These are phyloP conservation scores for Psettodes erumei DNA, from an alignment of 2,113 vertebrate genomes.

Conservation along the genomic window DNA sequence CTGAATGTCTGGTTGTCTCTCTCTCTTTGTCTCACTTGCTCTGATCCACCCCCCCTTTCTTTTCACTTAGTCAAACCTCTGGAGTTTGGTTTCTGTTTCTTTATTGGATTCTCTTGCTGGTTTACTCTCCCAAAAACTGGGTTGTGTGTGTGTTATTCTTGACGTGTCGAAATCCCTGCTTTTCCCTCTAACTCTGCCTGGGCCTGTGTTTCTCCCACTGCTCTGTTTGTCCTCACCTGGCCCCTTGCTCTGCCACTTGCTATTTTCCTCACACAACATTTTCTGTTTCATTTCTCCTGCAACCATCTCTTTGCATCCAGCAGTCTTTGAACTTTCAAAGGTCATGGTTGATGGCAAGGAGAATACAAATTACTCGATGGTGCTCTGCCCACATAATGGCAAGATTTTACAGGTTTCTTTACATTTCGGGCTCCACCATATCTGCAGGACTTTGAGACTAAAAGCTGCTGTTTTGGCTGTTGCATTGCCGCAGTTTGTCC, in stretches of 20 bases:
- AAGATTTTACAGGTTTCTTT: constrained; percentile 15
- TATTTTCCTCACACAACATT: constrained; percentile 15
- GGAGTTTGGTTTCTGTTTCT: constrained; percentile 28
- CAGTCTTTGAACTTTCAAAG: constrained; percentile 37
- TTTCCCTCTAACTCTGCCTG: not conserved
- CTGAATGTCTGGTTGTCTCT: constrained; percentile 21
- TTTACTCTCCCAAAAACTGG: constrained; percentile 6
- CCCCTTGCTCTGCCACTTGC: constrained; percentile 30
- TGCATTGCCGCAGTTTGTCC: constrained; percentile 64
- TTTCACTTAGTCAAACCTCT: constrained; percentile 37
- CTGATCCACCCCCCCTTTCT: constrained; percentile 4
- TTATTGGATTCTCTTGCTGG: constrained; percentile 28
- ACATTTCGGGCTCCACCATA: constrained; percentile 2
- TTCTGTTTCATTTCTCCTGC: constrained; percentile 17
- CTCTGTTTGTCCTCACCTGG: constrained; percentile 33
- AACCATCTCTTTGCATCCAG: constrained; percentile 26
- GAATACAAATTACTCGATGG: not conserved
- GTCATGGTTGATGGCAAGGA: constrained; percentile 4
- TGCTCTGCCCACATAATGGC: not conserved
- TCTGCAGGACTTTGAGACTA: constrained; percentile 25
- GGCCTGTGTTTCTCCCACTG: not conserved
- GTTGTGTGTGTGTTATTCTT: constrained; percentile 9
- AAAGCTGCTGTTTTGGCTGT: constrained; percentile 33
- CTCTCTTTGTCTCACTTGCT: not conserved
- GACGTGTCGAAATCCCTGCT: not conserved